Evolutionary conservation across 2,797 vertebrate genomes (phyloP).

Genomic region (Coregonus suidteri): DNA sequence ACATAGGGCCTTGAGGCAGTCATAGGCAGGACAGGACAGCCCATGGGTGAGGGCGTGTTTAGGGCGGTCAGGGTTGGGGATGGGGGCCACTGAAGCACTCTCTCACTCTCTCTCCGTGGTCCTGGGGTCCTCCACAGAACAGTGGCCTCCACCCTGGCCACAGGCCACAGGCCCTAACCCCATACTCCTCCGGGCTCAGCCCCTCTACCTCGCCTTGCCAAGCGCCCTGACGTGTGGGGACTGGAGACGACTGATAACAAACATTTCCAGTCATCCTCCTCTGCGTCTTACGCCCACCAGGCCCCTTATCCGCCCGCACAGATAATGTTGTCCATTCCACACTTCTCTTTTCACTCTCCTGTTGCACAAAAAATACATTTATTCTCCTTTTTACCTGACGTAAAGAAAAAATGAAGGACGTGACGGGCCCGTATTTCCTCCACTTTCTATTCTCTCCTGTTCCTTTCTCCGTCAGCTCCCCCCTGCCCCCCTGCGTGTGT

Average conservation of each 20-base stretch:
- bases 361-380: conserved; percentile 48
- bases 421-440: conserved; percentile 63
- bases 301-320: conserved; percentile 62
- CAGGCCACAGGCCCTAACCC: neutral
- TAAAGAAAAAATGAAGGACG: conserved; percentile 56
- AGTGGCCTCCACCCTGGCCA: neutral
- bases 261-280: conserved; percentile 45
- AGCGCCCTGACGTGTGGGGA: conserved; percentile 31
- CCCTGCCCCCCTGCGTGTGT: conserved; percentile 11
- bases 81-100: conserved; percentile 7
- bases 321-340: conserved; percentile 59
- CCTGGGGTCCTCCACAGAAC: neutral
- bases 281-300: conserved; percentile 49
- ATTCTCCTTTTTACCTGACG: conserved; percentile 44
- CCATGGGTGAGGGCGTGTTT: neutral
- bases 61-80: neutral
- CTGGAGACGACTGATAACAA: conserved; percentile 77
- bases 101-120: conserved; percentile 21
- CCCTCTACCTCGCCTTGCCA: neutral
- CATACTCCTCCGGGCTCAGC: neutral
- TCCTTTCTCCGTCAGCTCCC: conserved; percentile 55
- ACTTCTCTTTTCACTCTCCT: conserved; percentile 25
- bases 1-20: neutral
- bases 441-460: conserved; percentile 59
- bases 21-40: neutral